Conservation (phyloP, 2,888 invertebrate genomes). For the Oithona nana region DNA sequence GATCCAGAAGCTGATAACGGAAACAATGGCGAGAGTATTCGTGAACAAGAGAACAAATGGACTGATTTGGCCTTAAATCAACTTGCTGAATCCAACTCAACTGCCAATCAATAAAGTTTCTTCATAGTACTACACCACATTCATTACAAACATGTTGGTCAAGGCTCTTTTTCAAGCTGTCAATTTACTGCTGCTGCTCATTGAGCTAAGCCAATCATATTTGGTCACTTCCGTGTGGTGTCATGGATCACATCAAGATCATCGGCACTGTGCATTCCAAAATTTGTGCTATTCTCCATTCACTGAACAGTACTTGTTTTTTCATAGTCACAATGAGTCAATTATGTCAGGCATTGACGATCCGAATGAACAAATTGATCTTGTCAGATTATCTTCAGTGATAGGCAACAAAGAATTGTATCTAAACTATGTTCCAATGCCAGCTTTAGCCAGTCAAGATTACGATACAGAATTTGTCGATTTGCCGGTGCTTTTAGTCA, state of each 20-base stretch:
- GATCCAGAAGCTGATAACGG: slow-evolving; percentile 83
- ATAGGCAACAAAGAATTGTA: background rate
- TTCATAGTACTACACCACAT: background rate
- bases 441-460: background rate
- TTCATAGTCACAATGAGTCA: background rate
- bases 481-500: background rate
- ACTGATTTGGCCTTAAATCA: slow-evolving; percentile 30
- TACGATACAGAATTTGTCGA: background rate
- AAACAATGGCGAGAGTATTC: slow-evolving; percentile 61
- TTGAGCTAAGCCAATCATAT: background rate
- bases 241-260: slow-evolving; percentile 4
- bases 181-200: too few species aligned
- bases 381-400: slow-evolving; percentile 2
- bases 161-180: background rate
- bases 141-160: background rate
- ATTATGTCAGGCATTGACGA: slow-evolving; percentile 5
- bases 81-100: slow-evolving; percentile 18
- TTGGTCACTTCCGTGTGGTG: slow-evolving; percentile 4
- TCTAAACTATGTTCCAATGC: background rate
- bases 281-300: slow-evolving; percentile 6
- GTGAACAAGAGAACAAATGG: slow-evolving; percentile 65
- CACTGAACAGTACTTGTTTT: slow-evolving; percentile 3
- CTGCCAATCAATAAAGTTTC: background rate
- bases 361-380: background rate
- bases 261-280: slow-evolving; percentile 1